Base-by-base conservation (phyloP, 2,888 invertebrate species). In the Oligia strigilis region DNA sequence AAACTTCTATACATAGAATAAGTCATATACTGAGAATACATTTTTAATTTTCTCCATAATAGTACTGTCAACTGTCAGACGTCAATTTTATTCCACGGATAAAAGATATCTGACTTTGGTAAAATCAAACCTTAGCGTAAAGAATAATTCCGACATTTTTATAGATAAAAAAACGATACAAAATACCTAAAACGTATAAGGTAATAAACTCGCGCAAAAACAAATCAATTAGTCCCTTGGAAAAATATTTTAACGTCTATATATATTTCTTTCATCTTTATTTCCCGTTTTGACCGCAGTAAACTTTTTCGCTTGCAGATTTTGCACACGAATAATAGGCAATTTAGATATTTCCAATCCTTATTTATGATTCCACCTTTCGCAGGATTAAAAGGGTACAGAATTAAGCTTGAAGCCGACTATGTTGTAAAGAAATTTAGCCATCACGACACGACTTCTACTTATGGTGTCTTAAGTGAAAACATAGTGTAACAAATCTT, bases 281-380 rank as follows among this genome's bases (percentile, higher is more conserved):
- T 84, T 87, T 81, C 74, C 79, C 43, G 19, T 67, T 52, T 29
- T 9, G 11, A 77, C 81, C 85, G 46, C 82, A 85, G 23, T 23
- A 64, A 81, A 75, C 72, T 80, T 82, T 85, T 81, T 83, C 49
- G 69, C 62, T 69, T 75, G 75, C 80, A 82, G 77, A 83, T 78
- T 80, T 55, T 29, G 69, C 64, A 72, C 71, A 60, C 58, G 70
- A 69, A 87, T 86, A 87, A 88, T 78, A 81, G 83, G 75, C 76
- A 84, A 87, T 89, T 87, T 86, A 83, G 81, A 86, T 87, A 88
- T 86, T 87, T 80, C 78, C 86, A 86, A 87, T 87, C 87, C 86
- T 88, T 88, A 87, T 89, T 89, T 89, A 89, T 88, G 88, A 84
- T 86, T 83, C 75, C 73, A 87, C 89, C 87, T 88, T 84, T 89